Base-by-base conservation (phyloP, 2,888 invertebrate species). In the Ecdyonurus torrentis region DNA sequence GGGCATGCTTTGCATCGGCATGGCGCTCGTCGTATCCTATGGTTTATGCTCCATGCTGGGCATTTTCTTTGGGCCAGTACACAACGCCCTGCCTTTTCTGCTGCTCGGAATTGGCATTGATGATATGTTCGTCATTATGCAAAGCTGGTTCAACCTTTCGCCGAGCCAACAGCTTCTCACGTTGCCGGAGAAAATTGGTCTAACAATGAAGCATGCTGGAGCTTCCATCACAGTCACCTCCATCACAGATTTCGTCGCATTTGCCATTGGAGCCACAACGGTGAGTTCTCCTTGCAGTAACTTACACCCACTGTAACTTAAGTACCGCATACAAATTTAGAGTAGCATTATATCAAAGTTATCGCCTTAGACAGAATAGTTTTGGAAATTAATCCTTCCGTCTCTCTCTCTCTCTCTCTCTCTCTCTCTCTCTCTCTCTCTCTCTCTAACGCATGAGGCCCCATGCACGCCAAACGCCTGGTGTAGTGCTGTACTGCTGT, bases 121-220 rank as follows among this genome's bases (percentile, higher is more conserved):
- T 69, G 91, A 91, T 71, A 88, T 90, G 82, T 90, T 91, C 74
- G 88, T 91, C 0, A 87, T 91, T 76, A 83, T 85, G 76, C 85
- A 87, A 22, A 85, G 86, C 71, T 88, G 86, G 86, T 82, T 84
- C 65, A 83, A 86, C 70, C 69, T 78, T 63, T 72, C 84, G 18
- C 75, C 81, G 10, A 74, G 76, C 53, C 76, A 80, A 60, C 75
- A 77, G 67, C 73, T 75, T 59, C 74, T 76, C 63, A 62, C 69
- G 1, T 70, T 86, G 25, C 79, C 81, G n/a, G 79, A 84, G 68
- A 81, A 81, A 73, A 78, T 89, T 62, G 89, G 84, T 0, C 72
- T 82, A 53, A 84, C 86, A 79, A 72, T 90, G 62, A 83, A 85
- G 72, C 88, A 89, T 71, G 89, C 89, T 2, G 91, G 91, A 1